A percentile compares a stretch with the other conserved stretches of the same genome.
Conservation (phyloP, 2,888 invertebrate species). For the Aphodius granarius region DNA sequence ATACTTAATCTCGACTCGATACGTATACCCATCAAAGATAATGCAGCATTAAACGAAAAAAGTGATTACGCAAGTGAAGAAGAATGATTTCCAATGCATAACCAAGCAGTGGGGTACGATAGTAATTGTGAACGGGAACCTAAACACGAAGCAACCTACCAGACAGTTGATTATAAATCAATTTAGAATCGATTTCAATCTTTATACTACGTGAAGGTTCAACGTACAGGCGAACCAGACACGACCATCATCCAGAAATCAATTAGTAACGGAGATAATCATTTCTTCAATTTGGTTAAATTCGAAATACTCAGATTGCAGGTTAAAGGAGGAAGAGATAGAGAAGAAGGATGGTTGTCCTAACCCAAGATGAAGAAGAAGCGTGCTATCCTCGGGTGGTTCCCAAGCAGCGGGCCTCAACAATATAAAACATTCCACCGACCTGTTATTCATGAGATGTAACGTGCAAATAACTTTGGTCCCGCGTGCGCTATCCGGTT, state of each 20-base stretch:
- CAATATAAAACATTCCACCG: neutral
- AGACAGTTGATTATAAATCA: neutral
- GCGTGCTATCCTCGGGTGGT: conserved; percentile 38
- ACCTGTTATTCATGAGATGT: neutral
- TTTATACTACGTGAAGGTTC: neutral
- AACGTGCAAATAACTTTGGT: neutral
- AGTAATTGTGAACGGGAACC: neutral
- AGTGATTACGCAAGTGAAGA: neutral
- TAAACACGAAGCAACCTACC: neutral
- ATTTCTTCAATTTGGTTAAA: neutral
- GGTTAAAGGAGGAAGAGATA: neutral
- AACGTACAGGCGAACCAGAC: neutral
- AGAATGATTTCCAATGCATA: neutral
- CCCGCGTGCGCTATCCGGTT: neutral
- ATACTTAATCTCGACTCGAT: too few species aligned
- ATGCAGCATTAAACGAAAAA: neutral
- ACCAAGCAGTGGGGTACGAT: neutral
- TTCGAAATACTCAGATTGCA: neutral
- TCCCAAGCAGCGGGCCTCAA: conserved; percentile 18
- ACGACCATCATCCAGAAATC: neutral
- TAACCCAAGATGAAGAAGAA: conserved; percentile 24
- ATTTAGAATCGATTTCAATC: neutral
- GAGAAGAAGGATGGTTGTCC: neutral
- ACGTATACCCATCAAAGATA: neutral
- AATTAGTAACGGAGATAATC: neutral